Percentiles rank a stretch among this genome's conserved stretches.
These are phyloP conservation scores for Notothenia rossii DNA, from an alignment of 2,113 vertebrate species.

Conservation along the genomic window DNA sequence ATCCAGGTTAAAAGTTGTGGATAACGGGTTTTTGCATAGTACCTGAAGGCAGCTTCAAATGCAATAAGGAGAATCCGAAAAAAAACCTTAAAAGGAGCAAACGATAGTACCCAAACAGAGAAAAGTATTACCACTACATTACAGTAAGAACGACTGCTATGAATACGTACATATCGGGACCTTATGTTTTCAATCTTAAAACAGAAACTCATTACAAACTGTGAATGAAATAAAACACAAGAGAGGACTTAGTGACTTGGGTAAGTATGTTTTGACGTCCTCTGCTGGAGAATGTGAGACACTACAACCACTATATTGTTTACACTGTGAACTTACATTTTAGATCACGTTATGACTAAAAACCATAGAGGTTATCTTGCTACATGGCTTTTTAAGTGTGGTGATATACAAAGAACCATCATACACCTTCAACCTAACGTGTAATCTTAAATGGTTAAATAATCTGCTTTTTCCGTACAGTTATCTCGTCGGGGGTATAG, in stretches of 20 bases:
- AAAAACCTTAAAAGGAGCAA: slow-evolving; percentile 37
- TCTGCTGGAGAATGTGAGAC: not conserved
- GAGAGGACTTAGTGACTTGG: too few relatives aligned
- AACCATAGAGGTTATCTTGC: not conserved
- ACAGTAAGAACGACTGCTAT: fast-evolving
- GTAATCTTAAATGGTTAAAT: fast-evolving
- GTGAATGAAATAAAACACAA: not conserved
- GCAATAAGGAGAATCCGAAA: not conserved
- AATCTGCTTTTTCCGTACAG: fast-evolving
- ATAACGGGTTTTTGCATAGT: not conserved
- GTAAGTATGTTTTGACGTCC: not conserved
- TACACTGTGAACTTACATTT: fast-evolving
- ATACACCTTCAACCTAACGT: not conserved
- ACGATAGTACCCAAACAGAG: too few relatives aligned
- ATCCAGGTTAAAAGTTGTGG: fast-evolving
- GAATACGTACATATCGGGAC: too few relatives aligned
- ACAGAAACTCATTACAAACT: not conserved
- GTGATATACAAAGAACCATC: fast-evolving
- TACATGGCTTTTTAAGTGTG: not conserved
- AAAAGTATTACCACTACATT: not conserved
- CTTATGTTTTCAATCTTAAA: not conserved
- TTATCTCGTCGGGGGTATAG: slow-evolving; percentile 87
- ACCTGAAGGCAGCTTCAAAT: not conserved
- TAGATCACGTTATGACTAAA: not conserved
- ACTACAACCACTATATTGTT: slow-evolving; percentile 1